Evolutionary conservation across 2,797 vertebrate species (phyloP).

Genomic region (Enoplosus armatus): DNA sequence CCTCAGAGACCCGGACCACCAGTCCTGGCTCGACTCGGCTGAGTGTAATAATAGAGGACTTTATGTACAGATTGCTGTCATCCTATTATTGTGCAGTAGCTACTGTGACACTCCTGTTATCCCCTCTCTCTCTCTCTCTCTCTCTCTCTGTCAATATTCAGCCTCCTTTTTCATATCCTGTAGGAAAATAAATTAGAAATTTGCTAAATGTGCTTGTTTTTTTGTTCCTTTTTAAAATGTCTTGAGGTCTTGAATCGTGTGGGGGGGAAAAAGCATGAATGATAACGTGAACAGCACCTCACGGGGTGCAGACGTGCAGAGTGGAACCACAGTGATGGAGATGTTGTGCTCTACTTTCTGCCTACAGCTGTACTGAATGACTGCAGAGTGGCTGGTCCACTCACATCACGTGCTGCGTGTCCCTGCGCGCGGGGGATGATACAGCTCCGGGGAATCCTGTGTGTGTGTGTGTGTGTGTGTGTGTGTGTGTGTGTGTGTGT

Average conservation of each 20-base stretch:
- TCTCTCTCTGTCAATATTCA: constrained; percentile 59
- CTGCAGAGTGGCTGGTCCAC: neutral
- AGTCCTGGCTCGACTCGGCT: constrained; percentile 36
- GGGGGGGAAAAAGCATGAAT: neutral
- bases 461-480: constrained; percentile 22
- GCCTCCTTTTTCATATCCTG: constrained; percentile 76
- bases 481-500: constrained; percentile 22
- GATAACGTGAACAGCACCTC: neutral
- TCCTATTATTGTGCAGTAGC: constrained; percentile 71
- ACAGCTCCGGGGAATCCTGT: constrained; percentile 38
- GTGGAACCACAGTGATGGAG: constrained; percentile 7
- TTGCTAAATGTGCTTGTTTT: constrained; percentile 54
- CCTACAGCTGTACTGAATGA: constrained; percentile 34
- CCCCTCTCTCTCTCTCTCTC: constrained; percentile 17
- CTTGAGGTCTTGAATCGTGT: neutral
- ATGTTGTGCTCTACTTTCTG: constrained; percentile 27
- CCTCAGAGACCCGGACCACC: constrained; percentile 38
- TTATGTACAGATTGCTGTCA: constrained; percentile 69
- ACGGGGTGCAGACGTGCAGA: constrained; percentile 19
- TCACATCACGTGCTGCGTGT: constrained; percentile 37
- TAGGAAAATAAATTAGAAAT: constrained; percentile 82
- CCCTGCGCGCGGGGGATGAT: constrained; percentile 31
- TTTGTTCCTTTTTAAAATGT: neutral
- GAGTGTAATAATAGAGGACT: constrained; percentile 56
- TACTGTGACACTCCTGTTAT: constrained; percentile 69